Evolutionary conservation across 2,888 invertebrate species (phyloP).

Genomic region (Merodon equestris): DNA sequence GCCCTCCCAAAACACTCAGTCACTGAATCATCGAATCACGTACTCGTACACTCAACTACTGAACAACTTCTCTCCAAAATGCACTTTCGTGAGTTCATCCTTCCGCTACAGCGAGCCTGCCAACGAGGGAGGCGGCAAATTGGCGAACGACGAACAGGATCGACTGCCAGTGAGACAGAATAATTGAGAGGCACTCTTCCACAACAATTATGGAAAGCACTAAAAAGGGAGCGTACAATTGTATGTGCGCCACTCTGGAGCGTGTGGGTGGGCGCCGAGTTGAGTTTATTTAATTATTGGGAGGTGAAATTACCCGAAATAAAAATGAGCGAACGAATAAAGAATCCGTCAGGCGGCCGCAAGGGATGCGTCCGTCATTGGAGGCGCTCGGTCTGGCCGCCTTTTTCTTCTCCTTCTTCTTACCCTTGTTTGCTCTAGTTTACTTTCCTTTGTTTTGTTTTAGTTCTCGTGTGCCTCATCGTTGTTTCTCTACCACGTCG

Average conservation of each 20-base stretch:
- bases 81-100: slow-evolving; percentile 2
- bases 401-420: not conserved
- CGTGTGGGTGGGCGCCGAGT: not conserved
- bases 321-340: not conserved
- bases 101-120: too few species aligned
- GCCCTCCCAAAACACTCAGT: not conserved
- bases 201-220: slow-evolving; percentile 3
- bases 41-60: too few species aligned
- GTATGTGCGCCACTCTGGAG: not conserved
- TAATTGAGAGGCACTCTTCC: slow-evolving; percentile 19
- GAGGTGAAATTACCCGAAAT: slow-evolving; percentile 3
- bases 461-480: not conserved
- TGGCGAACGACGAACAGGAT: too few species aligned
- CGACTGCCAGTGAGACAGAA: not conserved
- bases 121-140: too few species aligned
- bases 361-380: slow-evolving; percentile 19
- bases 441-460: not conserved
- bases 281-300: slow-evolving; percentile 22
- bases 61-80: slow-evolving; percentile 1
- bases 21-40: not conserved
- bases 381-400: slow-evolving; percentile 32
- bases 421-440: slow-evolving; percentile 2
- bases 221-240: not conserved
- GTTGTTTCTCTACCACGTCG: not conserved
- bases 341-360: not conserved